Evolutionary conservation across 2,888 invertebrate genomes (phyloP).

Genomic region (Drosophila borborema): DNA sequence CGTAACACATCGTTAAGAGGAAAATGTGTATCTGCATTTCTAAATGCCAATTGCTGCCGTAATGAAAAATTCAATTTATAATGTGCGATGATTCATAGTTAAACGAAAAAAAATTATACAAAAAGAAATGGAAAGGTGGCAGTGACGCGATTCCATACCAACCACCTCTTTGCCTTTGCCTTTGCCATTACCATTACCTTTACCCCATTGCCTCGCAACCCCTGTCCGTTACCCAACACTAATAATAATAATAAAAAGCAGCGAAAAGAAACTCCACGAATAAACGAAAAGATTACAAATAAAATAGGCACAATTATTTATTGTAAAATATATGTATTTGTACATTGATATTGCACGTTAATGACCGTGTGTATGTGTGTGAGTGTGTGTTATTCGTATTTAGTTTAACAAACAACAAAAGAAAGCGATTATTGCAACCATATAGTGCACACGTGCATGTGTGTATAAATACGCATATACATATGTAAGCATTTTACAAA

Average conservation of each 20-base stretch:
- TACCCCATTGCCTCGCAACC: background rate
- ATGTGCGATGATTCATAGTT: slow-evolving; percentile 42
- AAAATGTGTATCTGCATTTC: slow-evolving; percentile 6
- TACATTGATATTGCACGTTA: slow-evolving; percentile 35
- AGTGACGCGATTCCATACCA: slow-evolving; percentile 45
- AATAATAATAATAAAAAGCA: slow-evolving; percentile 28
- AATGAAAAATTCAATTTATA: slow-evolving; percentile 13
- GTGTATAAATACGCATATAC: background rate
- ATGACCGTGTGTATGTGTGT: background rate
- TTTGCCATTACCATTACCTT: background rate
- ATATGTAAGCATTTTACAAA: background rate
- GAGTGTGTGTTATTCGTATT: background rate
- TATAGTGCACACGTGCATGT: background rate
- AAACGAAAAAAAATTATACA: slow-evolving; percentile 12
- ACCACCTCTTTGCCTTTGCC: slow-evolving; percentile 2
- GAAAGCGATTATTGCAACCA: slow-evolving; percentile 39
- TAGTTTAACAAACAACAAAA: slow-evolving; percentile 26
- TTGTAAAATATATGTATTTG: slow-evolving; percentile 36
- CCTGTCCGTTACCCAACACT: background rate
- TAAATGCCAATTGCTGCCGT: slow-evolving; percentile 1
- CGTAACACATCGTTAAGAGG: slow-evolving; percentile 13
- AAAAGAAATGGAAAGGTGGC: slow-evolving; percentile 49
- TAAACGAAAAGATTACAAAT: background rate
- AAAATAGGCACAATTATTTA: slow-evolving; percentile 24
- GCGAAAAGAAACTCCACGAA: slow-evolving; percentile 17